Evolutionary conservation across 2,888 invertebrate genomes (phyloP), one percentile per base, ranked within the genome.

Genomic region (Cephus pulcher): DNA sequence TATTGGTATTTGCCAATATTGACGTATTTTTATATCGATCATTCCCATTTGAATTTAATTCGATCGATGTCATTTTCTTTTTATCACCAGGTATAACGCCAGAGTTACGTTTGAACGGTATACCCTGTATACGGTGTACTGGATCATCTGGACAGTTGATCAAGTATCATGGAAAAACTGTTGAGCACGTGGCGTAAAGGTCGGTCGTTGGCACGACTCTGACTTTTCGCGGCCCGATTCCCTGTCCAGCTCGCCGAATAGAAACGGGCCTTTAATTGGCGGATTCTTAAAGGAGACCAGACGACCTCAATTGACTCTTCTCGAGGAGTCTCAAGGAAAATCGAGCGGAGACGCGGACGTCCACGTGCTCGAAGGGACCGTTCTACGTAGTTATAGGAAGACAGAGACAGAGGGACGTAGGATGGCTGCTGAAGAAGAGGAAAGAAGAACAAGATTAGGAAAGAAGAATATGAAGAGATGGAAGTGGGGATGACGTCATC

Each of bases 301-400:
- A 71, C 71, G 71, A 34, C 32, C 33, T 23, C 71, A 71, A 71
- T 71, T 71, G 71, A 71, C 33, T 71, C 71, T 71, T 30, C 71
- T 71, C 56, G 23, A 23, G 56, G 56, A 56, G 56, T 23, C 56
- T 23, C 23, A 9, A 56, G 56, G 56, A 56, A 56, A 56, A 9
- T 56, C 23, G 23, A 9, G 56, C 0, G 23, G 23, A 23, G 56
- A 56, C 1, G 23, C 23, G 40, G 9, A 56, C 56, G 23, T 56
- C 56, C 23, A 23, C 23, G 56, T 9, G 56, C 56, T 23, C 9
- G 23, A 56, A 23, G 9, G 23, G 56, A 23, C 23, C 56, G 56
- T 56, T 56, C 56, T 23, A 23, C 23, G 23, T 23, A 9, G 56
- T 23, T 56, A 56, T 9, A 15, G 9, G 56, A 56, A 56, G 23